phyloP scores from a whole-genome alignment of 2,797 vertebrate genomes.

The Sebastolobus altivelis region DNA sequence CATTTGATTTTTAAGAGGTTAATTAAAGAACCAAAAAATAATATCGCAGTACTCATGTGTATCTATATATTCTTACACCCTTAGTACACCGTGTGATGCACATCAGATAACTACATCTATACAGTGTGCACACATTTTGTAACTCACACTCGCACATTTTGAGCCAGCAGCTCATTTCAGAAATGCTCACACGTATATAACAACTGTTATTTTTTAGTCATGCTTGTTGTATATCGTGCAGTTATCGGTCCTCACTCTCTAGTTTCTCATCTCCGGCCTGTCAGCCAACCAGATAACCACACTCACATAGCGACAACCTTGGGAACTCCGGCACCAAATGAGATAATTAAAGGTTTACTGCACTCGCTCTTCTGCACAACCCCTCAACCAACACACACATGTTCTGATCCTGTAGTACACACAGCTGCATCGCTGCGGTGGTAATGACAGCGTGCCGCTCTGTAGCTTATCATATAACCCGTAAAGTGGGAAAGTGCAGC shows the following conservation, averaged over 20 bases:
- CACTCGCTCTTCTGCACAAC: conserved; percentile 31
- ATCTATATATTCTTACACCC: too few relatives aligned
- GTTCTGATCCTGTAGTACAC: conserved; percentile 11
- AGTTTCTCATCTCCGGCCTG: conserved; percentile 20
- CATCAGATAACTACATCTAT: background rate
- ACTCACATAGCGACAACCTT: conserved; percentile 50
- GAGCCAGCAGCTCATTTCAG: conserved; percentile 7
- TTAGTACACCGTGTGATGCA: background rate
- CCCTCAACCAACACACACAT: conserved; percentile 14
- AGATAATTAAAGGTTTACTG: conserved; percentile 73
- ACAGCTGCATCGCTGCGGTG: conserved; percentile 46
- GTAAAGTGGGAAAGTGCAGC: conserved; percentile 52
- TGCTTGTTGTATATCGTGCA: background rate
- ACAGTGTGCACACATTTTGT: background rate
- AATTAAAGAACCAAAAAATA: too few relatives aligned
- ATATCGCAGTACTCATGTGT: too few relatives aligned
- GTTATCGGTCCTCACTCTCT: background rate
- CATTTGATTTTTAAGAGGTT: too few relatives aligned
- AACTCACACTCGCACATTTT: background rate
- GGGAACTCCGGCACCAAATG: conserved; percentile 62
- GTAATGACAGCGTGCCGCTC: conserved; percentile 68
- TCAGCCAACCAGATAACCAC: conserved; percentile 49
- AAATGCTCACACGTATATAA: background rate
- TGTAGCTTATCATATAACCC: conserved; percentile 61
- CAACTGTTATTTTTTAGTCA: conserved; percentile 4